Evolutionary conservation across 2,113 vertebrate genomes (phyloP).

Genomic region (Empidonax alnorum): DNA sequence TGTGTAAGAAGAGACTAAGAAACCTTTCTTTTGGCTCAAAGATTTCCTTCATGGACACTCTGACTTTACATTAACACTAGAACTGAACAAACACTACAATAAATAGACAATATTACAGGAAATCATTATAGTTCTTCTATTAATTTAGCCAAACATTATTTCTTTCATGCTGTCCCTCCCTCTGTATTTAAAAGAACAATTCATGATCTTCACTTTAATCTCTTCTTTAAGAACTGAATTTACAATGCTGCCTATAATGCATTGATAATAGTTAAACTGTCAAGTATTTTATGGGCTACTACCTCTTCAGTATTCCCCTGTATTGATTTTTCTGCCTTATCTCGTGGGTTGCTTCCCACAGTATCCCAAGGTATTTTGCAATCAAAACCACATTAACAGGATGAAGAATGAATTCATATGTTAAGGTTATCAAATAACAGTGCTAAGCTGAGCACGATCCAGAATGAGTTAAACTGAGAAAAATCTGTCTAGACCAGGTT

Average conservation of each 20-base stretch:
- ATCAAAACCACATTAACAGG: background rate
- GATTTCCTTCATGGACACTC: background rate
- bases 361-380: background rate
- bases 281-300: background rate
- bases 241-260: background rate
- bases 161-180: background rate
- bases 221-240: background rate
- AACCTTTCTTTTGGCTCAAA: background rate
- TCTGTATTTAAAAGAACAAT: background rate
- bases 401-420: background rate
- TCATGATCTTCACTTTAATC: background rate
- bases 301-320: background rate
- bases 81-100: background rate
- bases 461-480: background rate
- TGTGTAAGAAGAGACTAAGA: background rate
- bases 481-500: background rate
- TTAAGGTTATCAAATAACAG: background rate
- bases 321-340: background rate
- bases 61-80: background rate
- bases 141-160: background rate
- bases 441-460: background rate
- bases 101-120: background rate
- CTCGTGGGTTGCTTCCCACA: background rate
- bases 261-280: background rate
- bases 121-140: background rate